Evolutionary conservation across 2,888 invertebrate species (phyloP).

Genomic region (Morinoia aosen): DNA sequence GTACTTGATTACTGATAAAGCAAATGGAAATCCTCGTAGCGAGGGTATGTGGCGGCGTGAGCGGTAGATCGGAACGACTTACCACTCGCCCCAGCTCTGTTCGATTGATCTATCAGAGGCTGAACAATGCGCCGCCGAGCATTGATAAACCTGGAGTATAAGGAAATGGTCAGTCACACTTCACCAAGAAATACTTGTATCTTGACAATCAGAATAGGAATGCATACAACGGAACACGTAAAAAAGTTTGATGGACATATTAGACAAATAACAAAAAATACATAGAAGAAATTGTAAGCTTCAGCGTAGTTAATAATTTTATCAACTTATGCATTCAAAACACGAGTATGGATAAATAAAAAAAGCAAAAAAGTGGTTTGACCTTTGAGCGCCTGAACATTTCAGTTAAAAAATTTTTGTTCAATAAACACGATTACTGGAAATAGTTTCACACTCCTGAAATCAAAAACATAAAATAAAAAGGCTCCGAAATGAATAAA

Average conservation of each 20-base stretch:
- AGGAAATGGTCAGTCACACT: constrained; percentile 22
- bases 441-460: background rate
- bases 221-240: background rate
- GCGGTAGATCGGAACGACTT: constrained; percentile 68
- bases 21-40: background rate
- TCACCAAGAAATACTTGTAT: background rate
- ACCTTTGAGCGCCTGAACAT: background rate
- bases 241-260: background rate
- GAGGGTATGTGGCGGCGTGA: constrained; percentile 58
- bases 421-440: background rate
- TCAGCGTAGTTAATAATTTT: background rate
- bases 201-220: background rate
- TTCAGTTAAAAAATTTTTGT: background rate
- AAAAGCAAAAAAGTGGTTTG: background rate
- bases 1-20: background rate
- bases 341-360: background rate
- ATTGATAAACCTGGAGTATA: constrained; percentile 75
- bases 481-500: background rate
- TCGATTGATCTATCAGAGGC: constrained; percentile 78
- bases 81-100: constrained; percentile 74
- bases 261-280: background rate
- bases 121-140: constrained; percentile 77
- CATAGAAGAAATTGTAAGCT: background rate
- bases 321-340: background rate
- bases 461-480: background rate